phyloP scores from a whole-genome alignment of 2,888 invertebrate species.

The Neria commutata region DNA sequence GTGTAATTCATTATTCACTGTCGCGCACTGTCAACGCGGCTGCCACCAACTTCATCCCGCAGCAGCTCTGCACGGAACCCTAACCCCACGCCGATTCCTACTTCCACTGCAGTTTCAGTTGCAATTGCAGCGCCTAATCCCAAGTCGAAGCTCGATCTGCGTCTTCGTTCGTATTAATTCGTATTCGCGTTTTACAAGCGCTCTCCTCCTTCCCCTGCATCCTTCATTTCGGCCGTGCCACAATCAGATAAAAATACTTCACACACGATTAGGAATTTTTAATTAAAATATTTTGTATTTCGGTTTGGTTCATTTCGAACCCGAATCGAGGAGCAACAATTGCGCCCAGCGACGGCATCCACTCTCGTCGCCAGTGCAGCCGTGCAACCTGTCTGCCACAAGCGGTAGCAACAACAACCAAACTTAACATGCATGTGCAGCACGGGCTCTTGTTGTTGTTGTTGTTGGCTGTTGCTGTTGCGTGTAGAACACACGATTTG shows the following conservation, averaged over 20 bases:
- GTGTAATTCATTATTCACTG: slow-evolving; percentile 52
- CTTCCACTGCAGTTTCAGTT: too few species aligned
- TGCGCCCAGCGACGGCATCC: background rate
- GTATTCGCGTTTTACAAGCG: slow-evolving; percentile 48
- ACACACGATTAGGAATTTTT: slow-evolving; percentile 63
- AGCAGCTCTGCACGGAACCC: background rate
- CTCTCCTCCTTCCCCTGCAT: background rate
- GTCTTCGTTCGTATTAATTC: slow-evolving; percentile 58
- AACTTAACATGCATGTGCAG: slow-evolving; percentile 10
- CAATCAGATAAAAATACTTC: slow-evolving; percentile 62
- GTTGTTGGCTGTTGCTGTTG: slow-evolving; percentile 38
- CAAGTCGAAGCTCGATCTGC: slow-evolving; percentile 47
- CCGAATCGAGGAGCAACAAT: slow-evolving; percentile 31
- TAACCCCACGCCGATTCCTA: too few species aligned
- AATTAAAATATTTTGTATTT: slow-evolving; percentile 63
- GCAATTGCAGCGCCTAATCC: slow-evolving; percentile 12
- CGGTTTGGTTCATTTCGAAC: slow-evolving; percentile 54
- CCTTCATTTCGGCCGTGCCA: slow-evolving; percentile 34
- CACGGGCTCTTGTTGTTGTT: slow-evolving; percentile 26
- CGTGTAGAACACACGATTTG: slow-evolving; percentile 44
- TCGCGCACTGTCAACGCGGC: slow-evolving; percentile 39
- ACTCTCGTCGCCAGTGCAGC: background rate
- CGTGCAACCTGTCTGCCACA: slow-evolving; percentile 6
- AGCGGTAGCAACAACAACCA: slow-evolving; percentile 13
- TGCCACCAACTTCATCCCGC: background rate